phyloP scores from a whole-genome alignment of 1,140 invertebrate genomes.

The Papilio machaon region DNA sequence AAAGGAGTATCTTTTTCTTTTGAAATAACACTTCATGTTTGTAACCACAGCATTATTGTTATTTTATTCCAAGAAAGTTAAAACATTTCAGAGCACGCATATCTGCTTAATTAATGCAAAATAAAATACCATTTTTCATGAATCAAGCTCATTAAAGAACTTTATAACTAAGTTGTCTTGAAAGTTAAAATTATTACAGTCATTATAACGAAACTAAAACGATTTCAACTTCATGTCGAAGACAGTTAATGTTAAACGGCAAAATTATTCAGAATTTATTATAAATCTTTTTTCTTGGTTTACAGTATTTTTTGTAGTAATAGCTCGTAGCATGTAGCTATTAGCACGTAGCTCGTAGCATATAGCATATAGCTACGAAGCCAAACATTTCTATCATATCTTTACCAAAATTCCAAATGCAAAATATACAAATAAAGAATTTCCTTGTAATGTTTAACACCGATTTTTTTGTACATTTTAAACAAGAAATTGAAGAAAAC shows the following conservation, averaged over 20 bases:
- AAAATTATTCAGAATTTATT: background rate
- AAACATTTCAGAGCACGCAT: background rate
- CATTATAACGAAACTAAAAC: slow-evolving; percentile 3
- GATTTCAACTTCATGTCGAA: background rate
- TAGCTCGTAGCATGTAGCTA: background rate
- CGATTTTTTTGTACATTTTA: no score
- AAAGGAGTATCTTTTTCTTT: background rate
- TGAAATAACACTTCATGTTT: background rate
- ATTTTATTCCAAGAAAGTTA: background rate
- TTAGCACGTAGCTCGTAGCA: background rate
- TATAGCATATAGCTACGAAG: background rate
- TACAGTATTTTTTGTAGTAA: background rate
- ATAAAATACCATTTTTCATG: slow-evolving; percentile 11
- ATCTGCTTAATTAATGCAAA: background rate
- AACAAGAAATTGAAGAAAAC: no score
- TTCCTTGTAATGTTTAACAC: no score
- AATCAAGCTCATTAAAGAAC: slow-evolving; percentile 3
- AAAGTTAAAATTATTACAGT: slow-evolving; percentile 1
- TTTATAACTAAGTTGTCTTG: background rate
- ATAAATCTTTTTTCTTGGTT: background rate
- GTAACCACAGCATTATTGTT: background rate
- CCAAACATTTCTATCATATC: background rate
- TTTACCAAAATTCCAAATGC: background rate
- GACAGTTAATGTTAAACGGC: background rate
- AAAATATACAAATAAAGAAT: no score